Percentiles rank a stretch among this genome's conserved stretches.
Conservation (phyloP, 2,113 vertebrate genomes). For the Proteles cristata region DNA sequence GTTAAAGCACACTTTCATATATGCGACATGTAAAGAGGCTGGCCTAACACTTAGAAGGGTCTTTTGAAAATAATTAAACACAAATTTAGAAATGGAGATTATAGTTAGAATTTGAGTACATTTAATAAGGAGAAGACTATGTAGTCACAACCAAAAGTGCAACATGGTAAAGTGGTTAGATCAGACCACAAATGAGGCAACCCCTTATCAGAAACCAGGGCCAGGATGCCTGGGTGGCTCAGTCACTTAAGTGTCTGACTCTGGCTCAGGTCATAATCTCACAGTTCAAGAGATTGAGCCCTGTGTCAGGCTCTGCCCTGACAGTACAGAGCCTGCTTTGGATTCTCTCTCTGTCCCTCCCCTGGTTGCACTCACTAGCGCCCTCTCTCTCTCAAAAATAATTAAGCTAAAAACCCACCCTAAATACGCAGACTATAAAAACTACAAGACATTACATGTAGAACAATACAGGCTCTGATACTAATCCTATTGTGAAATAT, state of each 20-base stretch:
- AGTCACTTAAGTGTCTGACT: no score
- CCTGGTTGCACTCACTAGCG: no score
- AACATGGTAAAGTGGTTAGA: not conserved
- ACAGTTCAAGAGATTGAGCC: no score
- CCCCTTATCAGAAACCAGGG: not conserved
- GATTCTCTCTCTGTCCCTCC: no score
- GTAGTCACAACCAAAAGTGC: not conserved
- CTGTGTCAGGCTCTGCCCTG: no score
- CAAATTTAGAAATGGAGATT: not conserved
- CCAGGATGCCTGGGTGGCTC: no score
- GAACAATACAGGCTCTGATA: not conserved
- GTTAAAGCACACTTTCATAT: not conserved
- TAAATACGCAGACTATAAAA: not conserved
- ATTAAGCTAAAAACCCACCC: not conserved
- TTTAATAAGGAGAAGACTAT: not conserved
- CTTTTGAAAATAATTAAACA: conserved; percentile 12
- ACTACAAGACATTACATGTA: not conserved
- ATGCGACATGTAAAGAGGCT: not conserved
- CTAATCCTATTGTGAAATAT: not conserved
- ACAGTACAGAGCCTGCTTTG: no score
- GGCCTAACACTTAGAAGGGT: not conserved
- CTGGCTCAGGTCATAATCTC: no score
- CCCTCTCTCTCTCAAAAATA: no score
- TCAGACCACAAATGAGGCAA: not conserved
- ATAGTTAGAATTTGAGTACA: not conserved